Percentiles rank a stretch among this genome's conserved stretches.
phyloP scores from a whole-genome alignment of 2,888 invertebrate genomes.

The Coleophora deauratella region DNA sequence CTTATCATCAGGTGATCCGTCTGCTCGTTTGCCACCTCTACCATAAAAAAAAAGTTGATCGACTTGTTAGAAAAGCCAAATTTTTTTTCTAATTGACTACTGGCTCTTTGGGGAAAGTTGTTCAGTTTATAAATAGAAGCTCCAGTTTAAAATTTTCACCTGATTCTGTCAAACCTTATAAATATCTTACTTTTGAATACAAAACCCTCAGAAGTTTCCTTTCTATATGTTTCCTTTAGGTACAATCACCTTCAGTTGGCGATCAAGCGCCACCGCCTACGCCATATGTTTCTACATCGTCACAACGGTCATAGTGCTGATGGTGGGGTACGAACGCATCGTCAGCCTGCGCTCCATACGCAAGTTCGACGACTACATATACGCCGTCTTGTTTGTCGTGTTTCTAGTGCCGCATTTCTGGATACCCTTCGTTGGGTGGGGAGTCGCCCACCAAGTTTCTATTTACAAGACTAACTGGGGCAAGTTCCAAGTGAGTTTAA shows the following conservation, averaged over 20 bases:
- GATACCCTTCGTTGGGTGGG: constrained; percentile 82
- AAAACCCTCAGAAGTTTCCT: background rate
- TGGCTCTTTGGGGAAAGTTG: no score
- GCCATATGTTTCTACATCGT: constrained; percentile 77
- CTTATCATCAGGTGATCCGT: no score
- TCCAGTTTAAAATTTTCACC: no score
- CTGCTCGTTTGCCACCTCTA: no score
- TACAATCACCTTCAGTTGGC: constrained; percentile 78
- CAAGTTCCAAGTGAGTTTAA: constrained; percentile 72
- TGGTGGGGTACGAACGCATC: constrained; percentile 76
- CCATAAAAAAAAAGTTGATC: no score
- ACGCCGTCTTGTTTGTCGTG: constrained; percentile 78
- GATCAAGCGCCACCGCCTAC: constrained; percentile 76
- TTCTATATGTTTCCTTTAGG: constrained; percentile 28
- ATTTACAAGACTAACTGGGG: constrained; percentile 81
- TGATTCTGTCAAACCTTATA: no score
- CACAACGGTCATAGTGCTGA: constrained; percentile 71
- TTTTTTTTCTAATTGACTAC: no score
- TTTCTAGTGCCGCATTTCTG: constrained; percentile 81
- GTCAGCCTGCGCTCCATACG: constrained; percentile 75
- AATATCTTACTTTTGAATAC: no score
- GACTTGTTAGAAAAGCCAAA: no score
- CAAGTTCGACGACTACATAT: constrained; percentile 81
- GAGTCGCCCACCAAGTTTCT: constrained; percentile 79
- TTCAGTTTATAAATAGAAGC: no score